phyloP scores from a whole-genome alignment of 2,888 invertebrate species.

The Machimus rusticus region DNA sequence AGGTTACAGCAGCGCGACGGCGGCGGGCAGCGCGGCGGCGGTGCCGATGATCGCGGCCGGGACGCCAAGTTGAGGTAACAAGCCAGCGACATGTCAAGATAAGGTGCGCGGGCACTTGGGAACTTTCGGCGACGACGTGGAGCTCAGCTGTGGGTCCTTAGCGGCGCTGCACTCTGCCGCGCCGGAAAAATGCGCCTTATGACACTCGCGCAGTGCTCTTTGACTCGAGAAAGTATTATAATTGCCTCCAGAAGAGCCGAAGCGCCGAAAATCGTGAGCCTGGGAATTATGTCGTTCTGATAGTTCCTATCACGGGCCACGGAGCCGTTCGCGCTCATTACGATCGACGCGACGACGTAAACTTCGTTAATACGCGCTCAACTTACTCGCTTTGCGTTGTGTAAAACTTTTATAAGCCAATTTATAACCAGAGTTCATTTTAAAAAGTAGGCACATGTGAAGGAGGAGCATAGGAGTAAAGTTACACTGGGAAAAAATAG shows the following conservation, averaged over 20 bases:
- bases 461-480: background rate
- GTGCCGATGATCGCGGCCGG: background rate
- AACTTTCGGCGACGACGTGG: constrained; percentile 2
- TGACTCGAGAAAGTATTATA: constrained; percentile 35
- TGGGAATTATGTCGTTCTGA: constrained; percentile 32
- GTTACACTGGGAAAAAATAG: no score
- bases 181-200: constrained; percentile 4
- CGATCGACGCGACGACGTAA: background rate
- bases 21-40: background rate
- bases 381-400: background rate
- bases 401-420: background rate
- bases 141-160: background rate
- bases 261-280: constrained; percentile 17
- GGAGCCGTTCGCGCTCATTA: background rate
- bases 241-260: background rate
- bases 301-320: background rate
- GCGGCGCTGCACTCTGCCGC: background rate
- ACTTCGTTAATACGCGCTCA: background rate
- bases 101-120: constrained; percentile 36
- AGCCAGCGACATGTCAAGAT: constrained; percentile 39
- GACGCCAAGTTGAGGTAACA: constrained; percentile 20
- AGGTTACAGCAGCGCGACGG: constrained; percentile 26
- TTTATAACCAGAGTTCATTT: background rate
- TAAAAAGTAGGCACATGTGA: background rate
- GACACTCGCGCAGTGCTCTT: constrained; percentile 27